phyloP scores from a whole-genome alignment of 2,888 invertebrate species.

The Drosophila colorata region DNA sequence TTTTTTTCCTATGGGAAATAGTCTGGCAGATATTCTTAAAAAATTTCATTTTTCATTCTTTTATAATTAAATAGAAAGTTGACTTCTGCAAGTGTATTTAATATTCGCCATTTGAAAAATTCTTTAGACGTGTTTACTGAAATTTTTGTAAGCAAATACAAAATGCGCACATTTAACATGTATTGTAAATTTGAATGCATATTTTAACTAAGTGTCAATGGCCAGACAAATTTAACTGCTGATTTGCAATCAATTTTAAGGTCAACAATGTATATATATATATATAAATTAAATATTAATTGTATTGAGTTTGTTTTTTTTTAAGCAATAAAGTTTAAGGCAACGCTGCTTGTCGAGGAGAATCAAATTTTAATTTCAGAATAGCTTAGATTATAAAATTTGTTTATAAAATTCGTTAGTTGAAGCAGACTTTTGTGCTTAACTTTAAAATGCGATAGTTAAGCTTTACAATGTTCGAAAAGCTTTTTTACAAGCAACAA shows the following conservation, averaged over 20 bases:
- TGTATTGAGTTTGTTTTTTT: not conserved
- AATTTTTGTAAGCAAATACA: conserved; percentile 1
- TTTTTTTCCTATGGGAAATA: too few species aligned
- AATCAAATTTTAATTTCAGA: not conserved
- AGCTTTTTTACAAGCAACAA: conserved; percentile 41
- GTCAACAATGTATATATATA: not conserved
- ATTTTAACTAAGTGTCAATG: conserved; percentile 32
- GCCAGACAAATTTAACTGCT: conserved; percentile 15
- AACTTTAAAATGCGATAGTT: conserved; percentile 14
- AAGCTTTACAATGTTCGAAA: conserved; percentile 49
- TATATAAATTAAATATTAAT: not conserved
- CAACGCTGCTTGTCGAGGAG: not conserved
- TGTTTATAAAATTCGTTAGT: not conserved
- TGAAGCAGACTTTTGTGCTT: conserved; percentile 66
- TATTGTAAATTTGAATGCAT: conserved; percentile 27
- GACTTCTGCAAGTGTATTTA: not conserved
- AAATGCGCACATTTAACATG: conserved; percentile 17
- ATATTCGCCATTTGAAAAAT: not conserved
- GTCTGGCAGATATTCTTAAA: not conserved
- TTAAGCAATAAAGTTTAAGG: not conserved
- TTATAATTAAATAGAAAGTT: too few species aligned
- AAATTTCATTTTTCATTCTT: too few species aligned
- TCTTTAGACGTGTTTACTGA: not conserved
- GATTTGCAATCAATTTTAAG: conserved; percentile 10
- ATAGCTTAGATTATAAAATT: not conserved